These are phyloP conservation scores for Mythimna pallens DNA, from an alignment of 2,888 invertebrate species.

Conservation along the genomic window DNA sequence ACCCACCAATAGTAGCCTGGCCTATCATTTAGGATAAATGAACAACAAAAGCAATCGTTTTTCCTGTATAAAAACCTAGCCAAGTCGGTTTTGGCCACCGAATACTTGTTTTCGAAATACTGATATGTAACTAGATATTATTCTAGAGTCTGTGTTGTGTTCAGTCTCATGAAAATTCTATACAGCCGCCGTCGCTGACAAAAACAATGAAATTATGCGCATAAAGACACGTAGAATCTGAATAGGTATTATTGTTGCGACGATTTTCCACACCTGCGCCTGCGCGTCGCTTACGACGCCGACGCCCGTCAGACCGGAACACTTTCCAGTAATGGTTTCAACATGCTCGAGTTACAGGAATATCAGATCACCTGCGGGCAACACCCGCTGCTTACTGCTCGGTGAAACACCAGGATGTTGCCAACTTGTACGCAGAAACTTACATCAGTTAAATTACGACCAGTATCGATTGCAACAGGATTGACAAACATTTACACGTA, in stretches of 20 bases:
- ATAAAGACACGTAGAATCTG: slow-evolving; percentile 53
- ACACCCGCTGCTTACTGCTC: slow-evolving; percentile 62
- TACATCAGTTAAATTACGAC: slow-evolving; percentile 61
- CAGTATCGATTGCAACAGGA: slow-evolving; percentile 42
- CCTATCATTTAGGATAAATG: neutral
- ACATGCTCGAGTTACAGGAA: slow-evolving; percentile 81
- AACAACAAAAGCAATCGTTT: neutral
- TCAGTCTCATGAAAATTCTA: slow-evolving; percentile 55
- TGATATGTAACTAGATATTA: slow-evolving; percentile 38
- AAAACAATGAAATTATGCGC: slow-evolving; percentile 63
- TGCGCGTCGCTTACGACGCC: slow-evolving; percentile 57
- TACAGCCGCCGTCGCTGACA: slow-evolving; percentile 17
- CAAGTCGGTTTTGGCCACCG: neutral
- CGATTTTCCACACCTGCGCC: slow-evolving; percentile 76
- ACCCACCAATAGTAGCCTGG: neutral
- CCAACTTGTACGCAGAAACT: slow-evolving; percentile 69
- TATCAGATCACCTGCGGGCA: slow-evolving; percentile 76
- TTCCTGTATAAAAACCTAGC: neutral
- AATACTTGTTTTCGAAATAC: slow-evolving; percentile 29
- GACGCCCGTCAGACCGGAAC: slow-evolving; percentile 77
- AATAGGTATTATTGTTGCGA: slow-evolving; percentile 62
- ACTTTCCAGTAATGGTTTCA: slow-evolving; percentile 85
- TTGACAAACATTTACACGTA: slow-evolving; percentile 45
- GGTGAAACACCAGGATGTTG: slow-evolving; percentile 77
- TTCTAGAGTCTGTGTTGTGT: slow-evolving; percentile 48